Evolutionary conservation across 1,140 invertebrate genomes (phyloP).

Genomic region (Drosophila ficusphila): DNA sequence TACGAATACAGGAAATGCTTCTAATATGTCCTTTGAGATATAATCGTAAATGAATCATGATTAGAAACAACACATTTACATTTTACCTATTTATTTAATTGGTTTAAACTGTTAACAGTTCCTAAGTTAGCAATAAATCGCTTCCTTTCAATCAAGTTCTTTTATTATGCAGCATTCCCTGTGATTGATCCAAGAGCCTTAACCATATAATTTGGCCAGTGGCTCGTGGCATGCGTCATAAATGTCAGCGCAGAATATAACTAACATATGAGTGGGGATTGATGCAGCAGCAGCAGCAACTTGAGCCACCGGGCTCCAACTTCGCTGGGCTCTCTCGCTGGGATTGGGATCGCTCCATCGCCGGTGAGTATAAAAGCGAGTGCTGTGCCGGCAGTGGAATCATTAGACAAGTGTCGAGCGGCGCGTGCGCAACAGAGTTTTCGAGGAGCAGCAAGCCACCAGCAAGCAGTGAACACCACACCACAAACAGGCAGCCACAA

Average conservation of each 20-base stretch:
- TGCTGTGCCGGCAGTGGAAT: slow-evolving; percentile 14
- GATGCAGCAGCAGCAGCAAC: not conserved
- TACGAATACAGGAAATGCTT: too few species aligned
- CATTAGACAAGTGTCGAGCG: slow-evolving; percentile 66
- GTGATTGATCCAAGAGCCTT: not conserved
- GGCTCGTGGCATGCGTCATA: slow-evolving; percentile 64
- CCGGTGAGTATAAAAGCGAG: slow-evolving; percentile 58
- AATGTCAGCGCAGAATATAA: not conserved
- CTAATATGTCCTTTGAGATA: too few species aligned
- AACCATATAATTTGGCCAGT: not conserved
- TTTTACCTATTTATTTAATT: too few species aligned
- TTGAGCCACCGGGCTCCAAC: slow-evolving; percentile 19
- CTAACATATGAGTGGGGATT: not conserved
- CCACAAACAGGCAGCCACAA: slow-evolving; percentile 63
- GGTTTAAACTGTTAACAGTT: too few species aligned
- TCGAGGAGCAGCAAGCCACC: slow-evolving; percentile 16
- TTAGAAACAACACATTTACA: too few species aligned
- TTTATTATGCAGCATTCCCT: not conserved
- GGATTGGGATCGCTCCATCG: not conserved
- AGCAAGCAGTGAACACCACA: slow-evolving; percentile 35
- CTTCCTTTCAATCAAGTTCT: not conserved
- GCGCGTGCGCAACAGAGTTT: slow-evolving; percentile 62
- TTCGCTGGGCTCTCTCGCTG: not conserved
- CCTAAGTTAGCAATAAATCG: too few species aligned
- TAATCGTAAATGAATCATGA: too few species aligned